Evolutionary conservation across 1,140 invertebrate species (phyloP).

Genomic region (Eufriesea mexicana): DNA sequence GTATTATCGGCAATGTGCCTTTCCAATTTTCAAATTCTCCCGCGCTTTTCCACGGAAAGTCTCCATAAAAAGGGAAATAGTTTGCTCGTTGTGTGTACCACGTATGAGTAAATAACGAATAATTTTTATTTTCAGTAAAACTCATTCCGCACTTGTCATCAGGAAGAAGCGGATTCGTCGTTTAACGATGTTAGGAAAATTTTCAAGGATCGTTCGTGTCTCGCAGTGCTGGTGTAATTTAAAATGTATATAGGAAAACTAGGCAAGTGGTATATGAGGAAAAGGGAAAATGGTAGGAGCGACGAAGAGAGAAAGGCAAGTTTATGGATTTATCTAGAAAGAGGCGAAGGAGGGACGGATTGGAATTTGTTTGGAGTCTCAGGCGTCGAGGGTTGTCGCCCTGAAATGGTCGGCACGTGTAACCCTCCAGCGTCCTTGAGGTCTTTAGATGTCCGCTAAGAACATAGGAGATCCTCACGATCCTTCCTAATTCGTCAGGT

Average conservation of each 20-base stretch:
- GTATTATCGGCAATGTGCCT: neutral
- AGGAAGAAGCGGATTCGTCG: too few species aligned
- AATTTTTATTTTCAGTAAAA: neutral
- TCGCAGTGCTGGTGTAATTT: neutral
- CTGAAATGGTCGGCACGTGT: slow-evolving; percentile 48
- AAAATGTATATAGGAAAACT: neutral
- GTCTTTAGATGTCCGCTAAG: slow-evolving; percentile 7
- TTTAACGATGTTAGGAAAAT: too few species aligned
- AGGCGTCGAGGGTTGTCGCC: slow-evolving; percentile 39
- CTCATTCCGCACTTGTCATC: neutral
- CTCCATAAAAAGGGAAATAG: rapidly evolving
- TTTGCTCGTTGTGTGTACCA: too few species aligned
- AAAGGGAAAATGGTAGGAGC: neutral
- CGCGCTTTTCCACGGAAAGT: neutral
- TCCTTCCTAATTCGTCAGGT: slow-evolving; percentile 18
- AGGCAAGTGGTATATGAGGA: neutral
- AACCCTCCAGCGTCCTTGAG: slow-evolving; percentile 39
- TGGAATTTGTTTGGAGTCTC: slow-evolving; percentile 25
- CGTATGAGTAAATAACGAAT: neutral
- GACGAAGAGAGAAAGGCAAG: neutral
- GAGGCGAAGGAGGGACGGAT: slow-evolving; percentile 9
- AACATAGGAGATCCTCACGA: slow-evolving; percentile 14
- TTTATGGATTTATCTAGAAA: slow-evolving; percentile 13
- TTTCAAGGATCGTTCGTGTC: too few species aligned
- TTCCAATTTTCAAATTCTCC: neutral